Base-by-base conservation (phyloP, 1,140 invertebrate species). In the Calycopis cecrops region DNA sequence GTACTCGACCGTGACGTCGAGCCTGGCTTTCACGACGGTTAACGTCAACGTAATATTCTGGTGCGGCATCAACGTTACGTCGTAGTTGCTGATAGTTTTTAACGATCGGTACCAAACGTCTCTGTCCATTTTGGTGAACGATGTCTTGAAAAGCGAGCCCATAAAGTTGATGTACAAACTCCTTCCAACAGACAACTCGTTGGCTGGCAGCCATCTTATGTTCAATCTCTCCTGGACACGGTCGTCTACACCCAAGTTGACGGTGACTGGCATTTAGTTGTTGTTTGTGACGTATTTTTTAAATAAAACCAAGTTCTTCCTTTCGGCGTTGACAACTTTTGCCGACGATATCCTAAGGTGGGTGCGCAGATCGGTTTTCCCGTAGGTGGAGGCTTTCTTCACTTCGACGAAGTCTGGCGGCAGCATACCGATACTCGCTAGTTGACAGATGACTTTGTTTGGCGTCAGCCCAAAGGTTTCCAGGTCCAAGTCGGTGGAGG, bases 1-100 rank as follows among this genome's bases (percentile, higher is more conserved):
- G 48, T 69, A 80, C 4, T 76, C 69, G 9, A 80, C 48, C n/a
- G 69, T 38, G 4, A 78, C 42, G 7, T 56, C 55, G 28, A 72
- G 57, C 0, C 40, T 59, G 0, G 55, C 60, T 8, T 55, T 59
- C 0, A 65, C 72, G 1, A 66, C 67, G 4, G 57, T 33, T 3
- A 80, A 28, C 35, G 67, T 59, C 0, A 66, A 62, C 0, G 56
- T 35, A 0, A 67, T 59, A 0, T 52, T 54, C 17, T 77, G 69
- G 1, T 62, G 57, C 3, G 77, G 77, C 9, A 60, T 35, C 3
- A 80, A 35, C 9, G 48, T 48, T 0, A 80, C 28, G 35, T 70
- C 49, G 3, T 71, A 28, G 28, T 58, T 37, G 1, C 66, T 62
- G 1, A 63, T 65, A 7, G 76, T 38, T 1, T 63, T 61, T 1